Evolutionary conservation across 1,140 invertebrate species (phyloP).

Genomic region (Lordiphosa clarofinis): DNA sequence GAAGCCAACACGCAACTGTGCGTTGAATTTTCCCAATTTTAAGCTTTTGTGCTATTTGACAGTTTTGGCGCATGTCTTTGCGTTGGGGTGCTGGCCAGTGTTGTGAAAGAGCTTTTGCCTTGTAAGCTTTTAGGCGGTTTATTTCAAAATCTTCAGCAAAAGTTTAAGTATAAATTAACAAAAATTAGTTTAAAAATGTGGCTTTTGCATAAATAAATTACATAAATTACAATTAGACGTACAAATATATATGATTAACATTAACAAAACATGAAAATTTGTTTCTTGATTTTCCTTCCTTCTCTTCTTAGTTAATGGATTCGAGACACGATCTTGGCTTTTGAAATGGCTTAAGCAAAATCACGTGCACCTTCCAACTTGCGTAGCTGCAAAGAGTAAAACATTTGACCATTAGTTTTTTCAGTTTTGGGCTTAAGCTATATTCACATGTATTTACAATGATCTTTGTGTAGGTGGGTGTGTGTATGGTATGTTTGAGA

Average conservation of each 20-base stretch:
- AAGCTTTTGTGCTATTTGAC: conserved; percentile 33
- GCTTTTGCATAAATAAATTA: conserved; percentile 61
- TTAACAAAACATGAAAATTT: conserved; percentile 4
- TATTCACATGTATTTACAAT: conserved; percentile 30
- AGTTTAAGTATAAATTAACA: conserved; percentile 41
- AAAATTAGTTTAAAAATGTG: conserved; percentile 42
- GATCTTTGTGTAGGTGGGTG: conserved; percentile 14
- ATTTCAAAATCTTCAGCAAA: conserved; percentile 39
- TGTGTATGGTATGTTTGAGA: conserved; percentile 10
- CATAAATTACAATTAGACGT: conserved; percentile 49
- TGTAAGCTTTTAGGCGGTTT: conserved; percentile 26
- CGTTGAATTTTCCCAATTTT: conserved; percentile 57
- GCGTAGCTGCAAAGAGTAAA: conserved; percentile 51
- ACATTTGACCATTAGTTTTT: conserved; percentile 10
- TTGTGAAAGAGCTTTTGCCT: conserved; percentile 16
- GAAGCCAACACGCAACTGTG: conserved; percentile 63
- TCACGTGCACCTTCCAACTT: conserved; percentile 71
- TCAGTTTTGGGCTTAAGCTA: neutral
- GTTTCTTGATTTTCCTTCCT: conserved; percentile 14
- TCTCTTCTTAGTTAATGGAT: conserved; percentile 28
- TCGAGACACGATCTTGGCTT: conserved; percentile 20
- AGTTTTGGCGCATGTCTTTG: conserved; percentile 55
- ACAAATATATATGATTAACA: conserved; percentile 37
- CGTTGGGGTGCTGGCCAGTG: conserved; percentile 7
- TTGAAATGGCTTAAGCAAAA: conserved; percentile 49